phyloP scores from a whole-genome alignment of 2,113 vertebrate genomes.

The Colaptes auratus region DNA sequence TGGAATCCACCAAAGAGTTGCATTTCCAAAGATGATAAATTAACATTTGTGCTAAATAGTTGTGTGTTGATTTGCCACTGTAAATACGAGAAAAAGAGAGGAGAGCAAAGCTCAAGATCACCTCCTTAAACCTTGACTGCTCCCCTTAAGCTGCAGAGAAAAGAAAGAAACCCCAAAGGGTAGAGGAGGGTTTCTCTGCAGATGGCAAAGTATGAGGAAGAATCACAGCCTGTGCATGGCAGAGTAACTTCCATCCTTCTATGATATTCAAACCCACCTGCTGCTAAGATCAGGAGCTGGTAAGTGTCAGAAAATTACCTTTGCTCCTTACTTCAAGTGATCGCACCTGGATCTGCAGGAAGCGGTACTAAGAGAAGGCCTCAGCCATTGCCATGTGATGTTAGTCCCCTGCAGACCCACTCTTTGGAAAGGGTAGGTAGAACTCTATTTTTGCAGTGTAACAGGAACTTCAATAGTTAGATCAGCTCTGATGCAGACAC shows the following conservation, averaged over 20 bases:
- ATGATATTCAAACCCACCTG: background rate
- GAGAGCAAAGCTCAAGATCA: background rate
- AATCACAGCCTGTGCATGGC: background rate
- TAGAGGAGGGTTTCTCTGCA: slow-evolving; percentile 8
- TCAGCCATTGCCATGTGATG: too few species aligned
- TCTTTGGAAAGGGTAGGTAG: background rate
- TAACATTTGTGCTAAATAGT: background rate
- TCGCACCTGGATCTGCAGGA: slow-evolving; percentile 29
- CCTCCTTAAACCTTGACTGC: background rate
- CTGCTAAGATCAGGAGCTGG: background rate
- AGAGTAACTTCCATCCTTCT: slow-evolving; percentile 6
- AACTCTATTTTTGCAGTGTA: background rate
- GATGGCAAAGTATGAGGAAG: background rate
- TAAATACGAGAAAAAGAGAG: background rate
- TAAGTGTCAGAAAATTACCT: slow-evolving; percentile 27
- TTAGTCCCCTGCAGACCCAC: background rate
- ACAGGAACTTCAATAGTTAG: background rate
- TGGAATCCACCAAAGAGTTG: background rate
- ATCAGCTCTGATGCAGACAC: background rate
- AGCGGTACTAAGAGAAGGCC: background rate
- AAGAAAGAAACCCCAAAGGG: background rate
- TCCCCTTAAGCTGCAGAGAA: background rate
- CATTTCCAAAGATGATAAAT: background rate
- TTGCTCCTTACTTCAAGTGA: background rate
- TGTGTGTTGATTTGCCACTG: background rate